Percentiles rank a stretch among this genome's conserved stretches.
Evolutionary conservation across 1,140 invertebrate genomes (phyloP).

Genomic region (Drosophila equinoxialis): DNA sequence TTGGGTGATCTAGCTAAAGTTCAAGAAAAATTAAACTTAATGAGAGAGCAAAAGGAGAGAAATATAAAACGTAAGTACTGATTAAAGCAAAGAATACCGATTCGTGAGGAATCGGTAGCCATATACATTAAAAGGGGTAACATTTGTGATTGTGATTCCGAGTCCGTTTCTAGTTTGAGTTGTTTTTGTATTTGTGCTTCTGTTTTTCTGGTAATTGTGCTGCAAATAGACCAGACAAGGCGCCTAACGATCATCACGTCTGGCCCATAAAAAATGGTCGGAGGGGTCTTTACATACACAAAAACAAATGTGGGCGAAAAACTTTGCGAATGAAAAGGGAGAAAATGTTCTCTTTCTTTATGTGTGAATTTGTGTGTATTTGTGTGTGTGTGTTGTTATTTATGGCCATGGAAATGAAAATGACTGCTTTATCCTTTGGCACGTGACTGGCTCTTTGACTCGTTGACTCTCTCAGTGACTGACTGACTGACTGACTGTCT

Average conservation of each 20-base stretch:
- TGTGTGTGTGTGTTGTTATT: constrained; percentile 45
- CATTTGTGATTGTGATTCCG: constrained; percentile 2
- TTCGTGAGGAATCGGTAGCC: neutral
- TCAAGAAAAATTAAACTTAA: constrained; percentile 19
- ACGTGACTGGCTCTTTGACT: constrained; percentile 53
- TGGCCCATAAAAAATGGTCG: constrained; percentile 69
- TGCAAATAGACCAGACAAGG: constrained; percentile 51
- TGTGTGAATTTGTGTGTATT: constrained; percentile 26
- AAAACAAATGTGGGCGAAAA: constrained; percentile 59
- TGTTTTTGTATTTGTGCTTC: neutral
- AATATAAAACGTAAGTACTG: constrained; percentile 54
- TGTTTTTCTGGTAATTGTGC: constrained; percentile 30
- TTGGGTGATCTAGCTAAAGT: constrained; percentile 42
- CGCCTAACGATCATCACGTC: constrained; percentile 68
- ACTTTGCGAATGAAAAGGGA: constrained; percentile 20
- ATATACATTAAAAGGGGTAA: constrained; percentile 47
- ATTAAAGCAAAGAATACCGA: neutral
- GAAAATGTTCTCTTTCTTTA: constrained; percentile 9
- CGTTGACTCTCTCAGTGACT: constrained; percentile 24
- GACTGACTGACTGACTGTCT: constrained; percentile 29
- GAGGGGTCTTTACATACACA: neutral
- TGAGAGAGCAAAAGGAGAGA: constrained; percentile 25
- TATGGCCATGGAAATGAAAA: constrained; percentile 53
- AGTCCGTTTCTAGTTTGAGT: constrained; percentile 7
- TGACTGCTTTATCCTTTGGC: constrained; percentile 59